Evolutionary conservation across 53 echinoderm and acorn worm species (phyloP).

Genomic region (Holothuria leucospilota): DNA sequence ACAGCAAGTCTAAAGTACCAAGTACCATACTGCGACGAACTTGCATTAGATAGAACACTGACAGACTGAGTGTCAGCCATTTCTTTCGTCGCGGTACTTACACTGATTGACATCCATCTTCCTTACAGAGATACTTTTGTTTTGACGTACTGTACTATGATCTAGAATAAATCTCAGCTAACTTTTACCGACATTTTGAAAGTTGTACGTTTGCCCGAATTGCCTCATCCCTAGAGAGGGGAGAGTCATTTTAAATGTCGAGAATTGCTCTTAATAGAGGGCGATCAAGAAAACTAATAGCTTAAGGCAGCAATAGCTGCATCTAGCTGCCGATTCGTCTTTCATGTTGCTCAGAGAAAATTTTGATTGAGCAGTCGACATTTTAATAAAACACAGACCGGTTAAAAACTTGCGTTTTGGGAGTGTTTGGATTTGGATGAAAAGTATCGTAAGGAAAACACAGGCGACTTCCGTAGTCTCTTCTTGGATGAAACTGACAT

Average conservation of each 20-base stretch:
- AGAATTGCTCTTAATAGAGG: conserved; percentile 29
- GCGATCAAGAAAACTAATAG: conserved; percentile 35
- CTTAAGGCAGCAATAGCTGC: not conserved
- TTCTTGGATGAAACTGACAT: not conserved
- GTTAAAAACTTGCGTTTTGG: conserved; percentile 4
- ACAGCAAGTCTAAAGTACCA: too few species aligned
- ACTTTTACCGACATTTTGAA: too few species aligned
- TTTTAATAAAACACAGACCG: conserved; percentile 29
- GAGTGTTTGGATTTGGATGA: conserved; percentile 23
- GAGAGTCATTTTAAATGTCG: conserved; percentile 18
- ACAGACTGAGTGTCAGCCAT: too few species aligned
- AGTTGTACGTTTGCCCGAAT: conserved; percentile 4
- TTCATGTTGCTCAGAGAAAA: not conserved
- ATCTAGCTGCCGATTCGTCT: not conserved
- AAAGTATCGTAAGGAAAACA: conserved; percentile 26
- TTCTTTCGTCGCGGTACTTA: too few species aligned
- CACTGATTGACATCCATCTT: too few species aligned
- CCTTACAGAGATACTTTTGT: too few species aligned
- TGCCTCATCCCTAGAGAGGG: not conserved
- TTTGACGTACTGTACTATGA: too few species aligned
- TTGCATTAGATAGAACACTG: too few species aligned
- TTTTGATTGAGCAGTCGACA: conserved; percentile 1
- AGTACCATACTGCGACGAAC: too few species aligned
- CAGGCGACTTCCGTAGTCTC: conserved; percentile 25
- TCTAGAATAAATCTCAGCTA: too few species aligned